Conservation (phyloP, 2,113 vertebrate genomes). For the Cyprinodon tularosa region DNA sequence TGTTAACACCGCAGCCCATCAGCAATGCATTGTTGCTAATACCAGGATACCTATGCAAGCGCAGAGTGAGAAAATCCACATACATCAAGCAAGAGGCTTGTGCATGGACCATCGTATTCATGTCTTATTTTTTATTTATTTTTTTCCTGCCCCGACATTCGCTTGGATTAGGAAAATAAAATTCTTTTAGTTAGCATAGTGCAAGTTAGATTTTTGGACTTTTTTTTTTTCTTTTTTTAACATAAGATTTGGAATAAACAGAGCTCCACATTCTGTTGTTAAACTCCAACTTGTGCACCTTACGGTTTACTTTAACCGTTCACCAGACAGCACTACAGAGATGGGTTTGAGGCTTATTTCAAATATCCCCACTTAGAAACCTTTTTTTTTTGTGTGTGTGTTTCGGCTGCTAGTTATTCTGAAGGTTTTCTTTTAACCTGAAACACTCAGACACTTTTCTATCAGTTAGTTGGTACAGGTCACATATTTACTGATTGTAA, state of each 20-base stretch:
- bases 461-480: too few relatives aligned
- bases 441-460: too few relatives aligned
- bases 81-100: slow-evolving; percentile 56
- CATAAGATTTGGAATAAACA: slow-evolving; percentile 64
- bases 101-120: slow-evolving; percentile 62
- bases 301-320: neutral
- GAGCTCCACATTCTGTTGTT: slow-evolving; percentile 78
- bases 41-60: neutral
- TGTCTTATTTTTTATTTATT: slow-evolving; percentile 33
- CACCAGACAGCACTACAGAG: too few relatives aligned
- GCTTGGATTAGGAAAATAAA: neutral
- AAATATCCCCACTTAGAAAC: neutral
- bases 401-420: too few relatives aligned
- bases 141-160: slow-evolving; percentile 15
- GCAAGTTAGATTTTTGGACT: neutral
- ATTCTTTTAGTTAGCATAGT: neutral
- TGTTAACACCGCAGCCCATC: slow-evolving; percentile 13
- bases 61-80: slow-evolving; percentile 30
- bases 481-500: too few relatives aligned
- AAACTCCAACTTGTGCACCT: slow-evolving; percentile 19
- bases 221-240: neutral
- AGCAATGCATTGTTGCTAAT: slow-evolving; percentile 25
- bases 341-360: neutral
- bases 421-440: too few relatives aligned
- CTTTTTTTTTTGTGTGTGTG: too few relatives aligned